Percentiles rank a stretch among this genome's conserved stretches.
phyloP scores from a whole-genome alignment of 2,113 vertebrate species.

The Cheirogaleus medius region DNA sequence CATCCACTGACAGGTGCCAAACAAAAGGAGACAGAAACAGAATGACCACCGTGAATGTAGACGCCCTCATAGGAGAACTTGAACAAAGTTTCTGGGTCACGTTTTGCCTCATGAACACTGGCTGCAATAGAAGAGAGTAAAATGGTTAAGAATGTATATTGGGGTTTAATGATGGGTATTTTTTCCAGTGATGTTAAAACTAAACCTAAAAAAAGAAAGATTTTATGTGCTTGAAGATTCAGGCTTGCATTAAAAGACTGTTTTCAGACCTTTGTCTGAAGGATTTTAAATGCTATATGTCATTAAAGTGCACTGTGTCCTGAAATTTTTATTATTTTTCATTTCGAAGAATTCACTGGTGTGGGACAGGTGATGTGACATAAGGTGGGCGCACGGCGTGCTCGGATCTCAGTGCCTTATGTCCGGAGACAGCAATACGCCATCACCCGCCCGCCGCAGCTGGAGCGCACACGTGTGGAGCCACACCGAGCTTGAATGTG shows the following conservation, averaged over 20 bases:
- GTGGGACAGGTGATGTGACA: constrained; percentile 79
- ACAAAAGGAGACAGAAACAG: constrained; percentile 89
- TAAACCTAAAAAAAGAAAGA: constrained; percentile 82
- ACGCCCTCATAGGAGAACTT: constrained; percentile 77
- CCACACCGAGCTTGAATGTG: constrained; percentile 82
- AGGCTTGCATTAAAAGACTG: constrained; percentile 81
- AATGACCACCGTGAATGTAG: constrained; percentile 83
- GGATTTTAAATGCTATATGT: constrained; percentile 84
- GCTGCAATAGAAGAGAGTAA: constrained; percentile 77
- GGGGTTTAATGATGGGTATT: constrained; percentile 82
- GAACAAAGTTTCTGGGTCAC: constrained; percentile 83
- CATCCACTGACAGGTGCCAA: constrained; percentile 87
- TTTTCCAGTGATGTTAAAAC: constrained; percentile 82
- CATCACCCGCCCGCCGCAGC: constrained; percentile 79
- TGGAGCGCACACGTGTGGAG: constrained; percentile 68
- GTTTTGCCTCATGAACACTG: constrained; percentile 83
- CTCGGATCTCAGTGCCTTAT: constrained; percentile 87
- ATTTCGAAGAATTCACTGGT: constrained; percentile 84
- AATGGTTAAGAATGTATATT: constrained; percentile 79
- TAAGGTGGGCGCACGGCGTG: constrained; percentile 84
- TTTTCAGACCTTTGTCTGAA: constrained; percentile 82
- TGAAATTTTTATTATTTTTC: constrained; percentile 77
- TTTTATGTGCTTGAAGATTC: constrained; percentile 80
- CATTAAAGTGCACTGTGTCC: constrained; percentile 86
- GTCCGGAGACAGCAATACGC: constrained; percentile 82